A percentile compares a stretch with the other conserved stretches of the same genome.
Conservation (phyloP, 1,140 invertebrate species). For the Psix sp. region DNA sequence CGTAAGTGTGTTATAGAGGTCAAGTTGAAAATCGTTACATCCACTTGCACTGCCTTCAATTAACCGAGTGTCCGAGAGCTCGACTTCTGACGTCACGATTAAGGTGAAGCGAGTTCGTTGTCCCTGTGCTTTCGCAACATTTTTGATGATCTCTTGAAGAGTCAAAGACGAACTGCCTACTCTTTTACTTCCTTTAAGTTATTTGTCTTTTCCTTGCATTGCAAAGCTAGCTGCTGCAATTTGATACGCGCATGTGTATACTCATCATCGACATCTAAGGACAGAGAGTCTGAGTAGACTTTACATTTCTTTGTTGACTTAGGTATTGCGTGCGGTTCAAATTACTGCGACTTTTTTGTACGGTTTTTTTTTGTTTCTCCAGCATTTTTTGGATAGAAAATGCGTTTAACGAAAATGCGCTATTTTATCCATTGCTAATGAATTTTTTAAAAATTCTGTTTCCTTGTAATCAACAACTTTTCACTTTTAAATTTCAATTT, state of each 20-base stretch:
- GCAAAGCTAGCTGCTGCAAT: conserved; percentile 49
- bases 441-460: too few relatives aligned
- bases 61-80: conserved; percentile 64
- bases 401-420: too few relatives aligned
- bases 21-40: conserved; percentile 67
- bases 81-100: conserved; percentile 61
- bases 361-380: too few relatives aligned
- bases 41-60: conserved; percentile 63
- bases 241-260: conserved; percentile 58
- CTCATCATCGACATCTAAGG: conserved; percentile 57
- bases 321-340: conserved; percentile 48
- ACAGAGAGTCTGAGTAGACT: conserved; percentile 56
- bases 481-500: too few relatives aligned
- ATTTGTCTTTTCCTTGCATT: conserved; percentile 21
- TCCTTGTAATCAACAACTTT: too few relatives aligned
- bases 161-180: conserved; percentile 36
- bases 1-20: conserved; percentile 60
- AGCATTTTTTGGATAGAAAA: too few relatives aligned
- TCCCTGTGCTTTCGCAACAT: conserved; percentile 56
- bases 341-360: conserved; percentile 30
- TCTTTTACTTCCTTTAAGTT: conserved; percentile 11
- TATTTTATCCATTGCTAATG: too few relatives aligned
- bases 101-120: conserved; percentile 64
- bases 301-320: conserved; percentile 57
- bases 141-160: conserved; percentile 52